A percentile compares a stretch with the other conserved stretches of the same genome.
Conservation (phyloP, 2,888 invertebrate species). For the Drosophila atripex region DNA sequence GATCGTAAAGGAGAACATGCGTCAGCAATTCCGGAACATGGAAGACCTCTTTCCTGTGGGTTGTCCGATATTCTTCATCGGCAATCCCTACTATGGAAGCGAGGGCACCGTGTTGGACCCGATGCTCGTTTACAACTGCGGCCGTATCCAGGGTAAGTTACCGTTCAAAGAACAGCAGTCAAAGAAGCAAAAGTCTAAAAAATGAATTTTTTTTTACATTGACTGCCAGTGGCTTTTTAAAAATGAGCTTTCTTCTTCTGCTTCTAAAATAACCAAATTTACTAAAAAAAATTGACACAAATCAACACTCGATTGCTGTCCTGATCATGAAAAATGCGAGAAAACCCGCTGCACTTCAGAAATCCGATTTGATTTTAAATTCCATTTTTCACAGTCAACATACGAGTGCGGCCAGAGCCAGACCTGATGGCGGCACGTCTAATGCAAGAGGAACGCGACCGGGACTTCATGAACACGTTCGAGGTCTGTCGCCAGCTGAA, state of each 20-base stretch:
- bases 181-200: no score
- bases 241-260: no score
- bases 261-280: no score
- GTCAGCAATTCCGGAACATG: constrained; percentile 79
- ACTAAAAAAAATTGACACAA: no score
- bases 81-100: constrained; percentile 91
- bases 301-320: no score
- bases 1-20: constrained; percentile 80
- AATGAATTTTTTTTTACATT: no score
- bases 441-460: constrained; percentile 67
- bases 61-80: constrained; percentile 90
- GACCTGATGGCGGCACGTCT: constrained; percentile 66
- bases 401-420: constrained; percentile 80
- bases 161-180: no score
- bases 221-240: no score
- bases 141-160: constrained; percentile 79
- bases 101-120: constrained; percentile 88
- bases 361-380: no score
- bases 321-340: no score
- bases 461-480: constrained; percentile 71
- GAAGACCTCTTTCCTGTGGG: constrained; percentile 88
- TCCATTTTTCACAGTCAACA: constrained; percentile 69
- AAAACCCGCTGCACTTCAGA: no score
- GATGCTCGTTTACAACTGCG: constrained; percentile 76
- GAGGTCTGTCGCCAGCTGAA: constrained; percentile 83